A percentile compares a stretch with the other conserved stretches of the same genome.
Conservation (phyloP, 1,140 invertebrate species). For the Zeugodacus cucurbitae region DNA sequence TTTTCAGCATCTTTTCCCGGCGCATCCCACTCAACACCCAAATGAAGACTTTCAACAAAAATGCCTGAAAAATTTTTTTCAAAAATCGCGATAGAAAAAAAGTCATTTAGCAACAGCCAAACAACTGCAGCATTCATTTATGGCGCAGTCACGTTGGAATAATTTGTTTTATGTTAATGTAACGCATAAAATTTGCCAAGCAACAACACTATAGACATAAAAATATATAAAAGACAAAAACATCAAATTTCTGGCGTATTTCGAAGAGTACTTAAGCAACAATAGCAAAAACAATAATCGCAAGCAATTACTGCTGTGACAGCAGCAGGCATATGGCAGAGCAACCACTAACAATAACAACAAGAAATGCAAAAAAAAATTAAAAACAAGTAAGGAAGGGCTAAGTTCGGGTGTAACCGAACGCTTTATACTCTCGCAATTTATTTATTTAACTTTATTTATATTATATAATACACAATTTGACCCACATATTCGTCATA, state of each 20-base stretch:
- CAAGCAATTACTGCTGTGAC: conserved; percentile 43
- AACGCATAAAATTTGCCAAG: conserved; percentile 59
- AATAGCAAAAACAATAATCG: conserved; percentile 47
- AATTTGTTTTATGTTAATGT: conserved; percentile 66
- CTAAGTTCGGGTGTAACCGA: too few species aligned
- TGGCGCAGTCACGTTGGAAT: conserved; percentile 65
- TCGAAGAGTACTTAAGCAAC: conserved; percentile 15
- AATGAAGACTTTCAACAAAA: not conserved
- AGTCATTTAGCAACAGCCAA: not conserved
- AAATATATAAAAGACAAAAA: not conserved
- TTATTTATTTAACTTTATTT: too few species aligned
- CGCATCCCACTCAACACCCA: not conserved
- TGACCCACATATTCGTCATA: too few species aligned
- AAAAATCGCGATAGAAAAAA: not conserved
- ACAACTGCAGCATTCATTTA: conserved; percentile 55
- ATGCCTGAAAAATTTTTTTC: not conserved
- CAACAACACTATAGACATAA: not conserved
- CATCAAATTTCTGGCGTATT: not conserved
- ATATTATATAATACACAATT: too few species aligned
- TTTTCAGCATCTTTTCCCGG: too few species aligned
- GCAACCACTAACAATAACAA: not conserved
- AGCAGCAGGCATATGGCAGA: not conserved
- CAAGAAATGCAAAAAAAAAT: not conserved
- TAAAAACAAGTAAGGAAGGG: too few species aligned
- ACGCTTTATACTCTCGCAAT: too few species aligned